A percentile compares a stretch with the other conserved stretches of the same genome.
These are phyloP conservation scores for Ploceus nigricollis DNA, from an alignment of 2,113 vertebrate genomes.

Conservation along the genomic window DNA sequence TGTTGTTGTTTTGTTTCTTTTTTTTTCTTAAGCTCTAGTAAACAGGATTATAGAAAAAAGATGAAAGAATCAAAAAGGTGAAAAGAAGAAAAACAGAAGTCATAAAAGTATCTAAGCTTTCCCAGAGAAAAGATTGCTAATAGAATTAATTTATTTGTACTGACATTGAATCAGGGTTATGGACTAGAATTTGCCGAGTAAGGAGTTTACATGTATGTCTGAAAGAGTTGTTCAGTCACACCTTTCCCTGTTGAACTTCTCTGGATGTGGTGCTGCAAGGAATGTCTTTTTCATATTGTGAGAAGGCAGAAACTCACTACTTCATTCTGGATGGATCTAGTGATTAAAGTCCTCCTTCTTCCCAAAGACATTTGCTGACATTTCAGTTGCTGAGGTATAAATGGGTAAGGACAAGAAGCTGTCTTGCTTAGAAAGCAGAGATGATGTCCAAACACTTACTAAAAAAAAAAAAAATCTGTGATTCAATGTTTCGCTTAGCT, in stretches of 20 bases:
- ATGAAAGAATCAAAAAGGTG: neutral
- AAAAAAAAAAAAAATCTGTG: neutral
- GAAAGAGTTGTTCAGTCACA: neutral
- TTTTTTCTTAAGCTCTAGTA: neutral
- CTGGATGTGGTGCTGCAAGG: neutral
- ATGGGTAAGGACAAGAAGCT: neutral
- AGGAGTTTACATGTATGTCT: neutral
- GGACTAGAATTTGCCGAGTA: neutral
- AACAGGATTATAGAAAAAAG: neutral
- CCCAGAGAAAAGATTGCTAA: neutral
- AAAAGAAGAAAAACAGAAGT: neutral
- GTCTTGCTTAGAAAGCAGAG: neutral
- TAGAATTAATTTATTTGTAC: neutral
- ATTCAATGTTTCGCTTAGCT: neutral
- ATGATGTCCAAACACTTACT: neutral
- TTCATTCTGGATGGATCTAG: neutral
- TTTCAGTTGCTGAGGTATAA: neutral
- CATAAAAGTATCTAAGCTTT: neutral
- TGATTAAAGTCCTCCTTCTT: neutral
- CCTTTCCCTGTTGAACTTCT: neutral
- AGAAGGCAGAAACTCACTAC: neutral
- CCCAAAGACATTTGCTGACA: neutral
- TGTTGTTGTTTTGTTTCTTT: neutral
- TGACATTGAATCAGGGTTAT: neutral
- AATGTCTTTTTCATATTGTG: neutral